phyloP scores from a whole-genome alignment of 1,140 invertebrate species.

The Calycopis cecrops region DNA sequence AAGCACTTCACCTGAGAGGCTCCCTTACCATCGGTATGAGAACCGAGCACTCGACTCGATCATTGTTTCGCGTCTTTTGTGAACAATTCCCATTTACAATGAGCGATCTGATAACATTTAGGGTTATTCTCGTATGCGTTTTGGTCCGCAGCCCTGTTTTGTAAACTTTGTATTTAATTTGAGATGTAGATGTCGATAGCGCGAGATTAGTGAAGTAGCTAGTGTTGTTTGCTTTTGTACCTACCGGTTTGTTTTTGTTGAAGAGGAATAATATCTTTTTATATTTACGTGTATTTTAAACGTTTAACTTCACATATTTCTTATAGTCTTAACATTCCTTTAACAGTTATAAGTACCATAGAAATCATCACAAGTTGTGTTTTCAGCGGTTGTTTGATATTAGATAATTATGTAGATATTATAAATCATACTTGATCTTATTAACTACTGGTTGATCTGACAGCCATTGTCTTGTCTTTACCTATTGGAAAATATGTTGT shows the following conservation, averaged over 20 bases:
- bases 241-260: constrained; percentile 19
- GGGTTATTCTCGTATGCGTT: constrained; percentile 12
- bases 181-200: constrained; percentile 24
- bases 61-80: constrained; percentile 34
- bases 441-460: no score
- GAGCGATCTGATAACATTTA: constrained; percentile 31
- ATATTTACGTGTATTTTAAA: neutral
- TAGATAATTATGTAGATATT: no score
- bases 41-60: constrained; percentile 30
- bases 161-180: constrained; percentile 37
- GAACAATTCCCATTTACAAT: constrained; percentile 31
- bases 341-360: no score
- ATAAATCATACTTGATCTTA: no score
- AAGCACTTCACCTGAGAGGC: constrained; percentile 27
- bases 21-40: constrained; percentile 27
- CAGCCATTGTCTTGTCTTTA: no score
- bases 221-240: constrained; percentile 20
- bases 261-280: constrained; percentile 4
- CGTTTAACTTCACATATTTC: neutral
- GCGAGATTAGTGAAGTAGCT: constrained; percentile 23
- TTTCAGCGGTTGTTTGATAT: no score
- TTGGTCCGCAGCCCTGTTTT: constrained; percentile 24
- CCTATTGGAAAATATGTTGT: no score
- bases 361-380: no score
- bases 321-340: no score